phyloP scores from a whole-genome alignment of 2,113 vertebrate species.

The Xerus inauris region DNA sequence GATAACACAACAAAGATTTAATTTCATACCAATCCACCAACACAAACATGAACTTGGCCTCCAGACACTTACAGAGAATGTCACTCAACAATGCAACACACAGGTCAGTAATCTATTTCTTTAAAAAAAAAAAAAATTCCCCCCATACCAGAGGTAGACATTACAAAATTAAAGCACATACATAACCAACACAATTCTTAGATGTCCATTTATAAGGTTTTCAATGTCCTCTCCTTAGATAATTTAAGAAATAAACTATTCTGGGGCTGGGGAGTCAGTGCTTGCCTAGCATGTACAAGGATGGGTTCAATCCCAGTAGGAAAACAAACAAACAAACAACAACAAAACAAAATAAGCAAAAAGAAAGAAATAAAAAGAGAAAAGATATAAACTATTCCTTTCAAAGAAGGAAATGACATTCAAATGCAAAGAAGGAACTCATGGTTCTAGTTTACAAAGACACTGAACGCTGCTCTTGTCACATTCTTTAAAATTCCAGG shows the following conservation, averaged over 20 bases:
- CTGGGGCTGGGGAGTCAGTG: too few relatives aligned
- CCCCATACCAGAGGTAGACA: neutral
- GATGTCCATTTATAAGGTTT: constrained; percentile 17
- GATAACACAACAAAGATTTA: constrained; percentile 52
- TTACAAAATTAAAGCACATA: neutral
- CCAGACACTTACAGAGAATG: neutral
- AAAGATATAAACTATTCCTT: neutral
- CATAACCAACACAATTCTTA: neutral
- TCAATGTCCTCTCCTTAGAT: neutral
- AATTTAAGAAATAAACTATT: neutral
- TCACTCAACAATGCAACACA: neutral
- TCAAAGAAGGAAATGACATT: neutral
- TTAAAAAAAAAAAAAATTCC: neutral
- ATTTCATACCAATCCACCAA: constrained; percentile 43
- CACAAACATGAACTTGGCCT: constrained; percentile 39
- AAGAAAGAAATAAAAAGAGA: too few relatives aligned
- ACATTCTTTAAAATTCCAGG: neutral
- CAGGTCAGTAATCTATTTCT: constrained; percentile 33
- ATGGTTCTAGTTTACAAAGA: neutral
- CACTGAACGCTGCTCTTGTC: neutral
- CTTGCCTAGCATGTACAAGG: too few relatives aligned
- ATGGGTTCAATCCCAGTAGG: neutral
- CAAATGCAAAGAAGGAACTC: constrained; percentile 11
- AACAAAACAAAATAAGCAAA: too few relatives aligned
- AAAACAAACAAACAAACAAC: too few relatives aligned